Evolutionary conservation across 2,113 vertebrate genomes (phyloP), one percentile per base, ranked within the genome.

Genomic region (Dendrocopos noguchii): DNA sequence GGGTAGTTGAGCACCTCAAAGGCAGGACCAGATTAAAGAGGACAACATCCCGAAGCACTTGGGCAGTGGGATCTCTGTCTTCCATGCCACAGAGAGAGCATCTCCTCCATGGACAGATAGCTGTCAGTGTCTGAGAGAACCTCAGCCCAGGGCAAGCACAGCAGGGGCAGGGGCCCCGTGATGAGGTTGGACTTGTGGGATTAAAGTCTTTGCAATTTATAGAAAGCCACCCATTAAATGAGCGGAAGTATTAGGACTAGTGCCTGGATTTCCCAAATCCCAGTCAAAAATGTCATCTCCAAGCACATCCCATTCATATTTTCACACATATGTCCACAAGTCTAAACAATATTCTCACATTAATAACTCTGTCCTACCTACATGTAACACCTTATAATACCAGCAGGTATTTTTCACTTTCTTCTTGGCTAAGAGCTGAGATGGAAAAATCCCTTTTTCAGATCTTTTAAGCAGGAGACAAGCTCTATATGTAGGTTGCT

Each of bases 31-130:
- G 65, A 83, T 77, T 50, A 50, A 77, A 53, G 10, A 66, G 1
- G 0, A 21, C 17, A 28, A 19, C 0, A 0, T 70, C 10, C 50
- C 25, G 18, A 71, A 22, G 24, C 0, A 1, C 46, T 67, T 18
- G 10, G 13, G 3, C 34, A 19, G 34, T 80, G 27, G 25, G 55
- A 63, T 31, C 55, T 80, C 20, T 59, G 24, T 72, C 20, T 19
- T 39, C 24, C 25, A 50, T 20, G 57, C 27, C 15, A 13, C 36
- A 57, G 33, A 7, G 8, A 53, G 42, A 84, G 12, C 17, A 47
- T 14, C 34, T 52, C 28, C 15, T 78, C 25, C n/a, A 42, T 7
- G 59, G 20, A 21, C 52, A 80, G 34, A n/a, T 65, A 90, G 65
- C 27, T 0, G 0, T 66, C 66, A 61, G 15, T 46, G 21, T 65